These are phyloP conservation scores for Sorex maritimensis DNA, from an alignment of 2,797 vertebrate species.

Conservation along the genomic window DNA sequence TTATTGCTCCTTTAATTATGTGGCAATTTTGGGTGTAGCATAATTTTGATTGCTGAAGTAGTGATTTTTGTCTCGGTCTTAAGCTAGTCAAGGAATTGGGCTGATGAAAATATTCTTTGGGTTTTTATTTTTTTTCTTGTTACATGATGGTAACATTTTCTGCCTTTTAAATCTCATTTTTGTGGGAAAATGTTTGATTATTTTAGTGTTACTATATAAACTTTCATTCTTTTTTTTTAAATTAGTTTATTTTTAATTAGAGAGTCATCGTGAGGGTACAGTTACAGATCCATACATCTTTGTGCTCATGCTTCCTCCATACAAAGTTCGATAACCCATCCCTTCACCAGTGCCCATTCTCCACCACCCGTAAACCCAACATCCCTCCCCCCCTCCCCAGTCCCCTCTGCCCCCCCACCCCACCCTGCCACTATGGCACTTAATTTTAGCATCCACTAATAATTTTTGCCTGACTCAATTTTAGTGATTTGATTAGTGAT, in stretches of 20 bases:
- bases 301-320: too few relatives aligned
- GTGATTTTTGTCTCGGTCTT: slow-evolving; percentile 14
- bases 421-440: too few relatives aligned
- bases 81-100: slow-evolving; percentile 26
- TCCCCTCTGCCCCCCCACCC: too few relatives aligned
- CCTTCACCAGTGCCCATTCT: too few relatives aligned
- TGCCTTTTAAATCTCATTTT: background rate
- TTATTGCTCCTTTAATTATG: slow-evolving; percentile 16
- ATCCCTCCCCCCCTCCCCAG: too few relatives aligned
- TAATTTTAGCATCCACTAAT: slow-evolving; percentile 32
- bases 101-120: background rate
- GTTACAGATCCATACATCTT: too few relatives aligned
- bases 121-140: slow-evolving; percentile 8
- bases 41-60: slow-evolving; percentile 31
- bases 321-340: too few relatives aligned
- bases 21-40: slow-evolving; percentile 35
- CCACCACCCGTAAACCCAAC: too few relatives aligned
- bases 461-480: slow-evolving; percentile 10
- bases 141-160: too few relatives aligned
- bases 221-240: too few relatives aligned
- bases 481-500: slow-evolving; percentile 17
- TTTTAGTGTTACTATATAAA: background rate
- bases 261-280: too few relatives aligned
- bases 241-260: too few relatives aligned
- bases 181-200: slow-evolving; percentile 7